Base-by-base conservation (phyloP, 2,888 invertebrate genomes). In the Syrista parreyssii region DNA sequence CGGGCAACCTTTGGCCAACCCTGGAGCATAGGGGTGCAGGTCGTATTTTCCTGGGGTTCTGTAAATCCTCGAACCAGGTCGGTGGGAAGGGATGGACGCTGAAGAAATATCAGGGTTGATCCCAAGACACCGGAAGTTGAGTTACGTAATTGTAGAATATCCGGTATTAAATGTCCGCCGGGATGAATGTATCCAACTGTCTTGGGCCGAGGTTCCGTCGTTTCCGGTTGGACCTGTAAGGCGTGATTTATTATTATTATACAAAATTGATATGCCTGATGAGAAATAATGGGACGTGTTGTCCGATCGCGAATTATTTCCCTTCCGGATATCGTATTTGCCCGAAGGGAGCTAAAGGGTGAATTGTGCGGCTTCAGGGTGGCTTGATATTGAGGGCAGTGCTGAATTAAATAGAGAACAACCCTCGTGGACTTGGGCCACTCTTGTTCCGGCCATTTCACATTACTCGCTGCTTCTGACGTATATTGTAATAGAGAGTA, bases 401-500 rank as follows among this genome's bases (percentile, higher is more conserved):
- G 15, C 15, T 23, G 15, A 55, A 55, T 55, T 55, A 55, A 55
- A 55, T 55, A 55, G 40, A 55, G 40, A 23, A 55, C 40, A 55
- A 23, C 40, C 40, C 40, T 55, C 23, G 11, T n/a, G 71, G 71
- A 71, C 71, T 71, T 71, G 71, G 11, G 32, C 71, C 71, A 71
- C 71, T 71, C 71, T 71, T 32, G 71, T 71, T 71, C 71, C 71
- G 32, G 15, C 12, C 71, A 32, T 31, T 35, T 73, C n/a, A 35
- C 74, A 33, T 73, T 73, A 35, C 35, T 79, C 80, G 75, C 72
- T 81, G 79, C 76, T 23, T 79, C 69, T 68, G 78, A 78, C 80
- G 33, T 82, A 79, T 81, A 82, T 82, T 82, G 74, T 80, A 80
- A 79, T 80, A 76, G 75, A 75, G 77, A 68, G 75, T 31, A 75